A percentile compares a stretch with the other conserved stretches of the same genome.
phyloP scores from a whole-genome alignment of 2,797 vertebrate genomes.

The Malurus leucopterus region DNA sequence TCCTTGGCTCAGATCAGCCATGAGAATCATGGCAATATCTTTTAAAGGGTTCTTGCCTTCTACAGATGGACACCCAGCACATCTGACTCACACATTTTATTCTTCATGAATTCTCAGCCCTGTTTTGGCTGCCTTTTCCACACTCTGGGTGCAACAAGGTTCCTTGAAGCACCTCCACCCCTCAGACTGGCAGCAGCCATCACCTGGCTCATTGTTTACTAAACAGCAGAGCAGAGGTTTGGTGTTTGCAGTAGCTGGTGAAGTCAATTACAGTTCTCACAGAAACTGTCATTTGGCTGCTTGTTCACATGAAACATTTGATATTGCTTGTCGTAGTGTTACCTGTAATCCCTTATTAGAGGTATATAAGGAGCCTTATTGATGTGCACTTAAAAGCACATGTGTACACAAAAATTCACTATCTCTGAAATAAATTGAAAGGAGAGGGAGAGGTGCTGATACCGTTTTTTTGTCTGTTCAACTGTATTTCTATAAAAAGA shows the following conservation, averaged over 20 bases:
- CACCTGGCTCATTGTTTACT: not conserved
- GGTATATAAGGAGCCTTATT: not conserved
- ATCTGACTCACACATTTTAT: not conserved
- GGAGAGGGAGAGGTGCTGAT: not conserved
- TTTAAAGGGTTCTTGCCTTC: not conserved
- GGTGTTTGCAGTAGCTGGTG: not conserved
- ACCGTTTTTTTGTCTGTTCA: not conserved
- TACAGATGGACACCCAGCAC: not conserved
- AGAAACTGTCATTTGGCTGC: conserved; percentile 1
- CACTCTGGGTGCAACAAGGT: not conserved
- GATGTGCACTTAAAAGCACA: not conserved
- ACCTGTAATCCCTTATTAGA: conserved; percentile 13
- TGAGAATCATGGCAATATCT: not conserved
- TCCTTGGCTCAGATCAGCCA: not conserved
- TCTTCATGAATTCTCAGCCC: not conserved
- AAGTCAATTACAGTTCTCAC: conserved; percentile 7
- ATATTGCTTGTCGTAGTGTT: not conserved
- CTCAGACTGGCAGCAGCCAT: not conserved
- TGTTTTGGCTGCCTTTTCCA: not conserved
- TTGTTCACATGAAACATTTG: not conserved
- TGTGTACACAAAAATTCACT: not conserved
- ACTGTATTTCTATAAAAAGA: conserved; percentile 6
- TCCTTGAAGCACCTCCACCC: not conserved
- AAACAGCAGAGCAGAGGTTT: not conserved
- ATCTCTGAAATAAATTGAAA: not conserved